These are phyloP conservation scores for Ceryle rudis DNA, from an alignment of 2,797 vertebrate species.

Conservation along the genomic window DNA sequence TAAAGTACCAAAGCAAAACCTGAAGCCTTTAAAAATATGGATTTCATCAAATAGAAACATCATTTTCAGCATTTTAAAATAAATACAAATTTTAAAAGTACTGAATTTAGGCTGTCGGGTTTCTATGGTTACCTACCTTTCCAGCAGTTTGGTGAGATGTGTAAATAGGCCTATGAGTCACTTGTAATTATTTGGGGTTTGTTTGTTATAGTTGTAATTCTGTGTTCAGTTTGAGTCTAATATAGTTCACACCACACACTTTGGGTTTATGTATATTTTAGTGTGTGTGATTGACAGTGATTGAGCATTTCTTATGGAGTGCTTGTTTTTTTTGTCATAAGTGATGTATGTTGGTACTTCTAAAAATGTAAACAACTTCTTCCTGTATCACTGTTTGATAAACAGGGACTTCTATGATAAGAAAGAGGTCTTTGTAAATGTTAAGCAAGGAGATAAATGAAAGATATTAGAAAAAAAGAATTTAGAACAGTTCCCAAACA, in stretches of 20 bases:
- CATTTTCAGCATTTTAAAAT: slow-evolving; percentile 73
- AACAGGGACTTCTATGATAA: slow-evolving; percentile 76
- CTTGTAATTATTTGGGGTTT: slow-evolving; percentile 83
- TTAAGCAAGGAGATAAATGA: slow-evolving; percentile 59
- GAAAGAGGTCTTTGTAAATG: slow-evolving; percentile 66
- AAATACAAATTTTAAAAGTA: slow-evolving; percentile 73
- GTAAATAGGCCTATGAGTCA: slow-evolving; percentile 79
- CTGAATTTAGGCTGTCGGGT: slow-evolving; percentile 75
- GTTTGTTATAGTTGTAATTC: slow-evolving; percentile 82
- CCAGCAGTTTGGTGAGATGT: slow-evolving; percentile 72
- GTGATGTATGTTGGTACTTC: slow-evolving; percentile 87
- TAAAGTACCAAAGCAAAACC: slow-evolving; percentile 63
- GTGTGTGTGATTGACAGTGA: slow-evolving; percentile 87
- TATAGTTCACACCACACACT: slow-evolving; percentile 78
- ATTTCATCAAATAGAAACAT: slow-evolving; percentile 60
- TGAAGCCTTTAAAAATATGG: slow-evolving; percentile 50
- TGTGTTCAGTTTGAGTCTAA: slow-evolving; percentile 78
- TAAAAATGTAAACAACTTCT: slow-evolving; percentile 87
- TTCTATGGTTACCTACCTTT: slow-evolving; percentile 79
- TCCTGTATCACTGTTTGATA: slow-evolving; percentile 82
- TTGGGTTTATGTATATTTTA: slow-evolving; percentile 84
- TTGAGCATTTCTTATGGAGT: slow-evolving; percentile 84
- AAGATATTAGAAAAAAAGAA: slow-evolving; percentile 18
- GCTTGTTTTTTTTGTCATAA: slow-evolving; percentile 87
- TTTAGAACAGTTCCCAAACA: slow-evolving; percentile 4